These are phyloP conservation scores for Masnerella sp. DNA, from an alignment of 2,888 invertebrate genomes.

Conservation along the genomic window DNA sequence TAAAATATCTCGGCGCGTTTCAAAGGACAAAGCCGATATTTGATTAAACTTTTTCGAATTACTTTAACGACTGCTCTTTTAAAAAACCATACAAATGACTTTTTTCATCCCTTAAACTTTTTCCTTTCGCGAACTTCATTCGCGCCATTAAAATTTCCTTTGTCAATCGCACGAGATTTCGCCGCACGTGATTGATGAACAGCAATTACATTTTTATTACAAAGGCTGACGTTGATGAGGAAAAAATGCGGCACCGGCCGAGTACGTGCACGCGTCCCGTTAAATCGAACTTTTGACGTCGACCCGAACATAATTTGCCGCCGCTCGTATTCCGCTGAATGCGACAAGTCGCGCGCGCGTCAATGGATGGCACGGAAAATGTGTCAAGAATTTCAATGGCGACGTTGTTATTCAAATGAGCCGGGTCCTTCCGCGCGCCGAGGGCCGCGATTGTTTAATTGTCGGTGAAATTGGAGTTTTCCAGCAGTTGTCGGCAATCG, in stretches of 20 bases:
- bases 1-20: slow-evolving; percentile 42
- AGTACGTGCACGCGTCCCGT: too few species aligned
- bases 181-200: too few species aligned
- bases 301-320: background rate
- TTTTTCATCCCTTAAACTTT: too few species aligned
- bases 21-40: slow-evolving; percentile 49
- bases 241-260: too few species aligned
- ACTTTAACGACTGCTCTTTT: too few species aligned
- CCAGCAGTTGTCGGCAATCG: too few species aligned
- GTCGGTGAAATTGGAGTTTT: slow-evolving; percentile 19
- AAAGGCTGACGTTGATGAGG: too few species aligned
- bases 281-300: slow-evolving; percentile 15
- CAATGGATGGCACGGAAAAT: slow-evolving; percentile 20
- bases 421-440: background rate
- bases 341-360: slow-evolving; percentile 7
- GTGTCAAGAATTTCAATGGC: slow-evolving; percentile 30
- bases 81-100: too few species aligned
- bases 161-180: too few species aligned
- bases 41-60: slow-evolving; percentile 45
- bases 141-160: too few species aligned
- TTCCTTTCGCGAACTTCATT: too few species aligned
- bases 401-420: slow-evolving; percentile 28
- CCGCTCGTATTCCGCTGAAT: slow-evolving; percentile 5
- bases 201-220: too few species aligned
- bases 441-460: slow-evolving; percentile 31